Evolutionary conservation across 2,797 vertebrate genomes (phyloP), one percentile per base, ranked within the genome.

Genomic region (Etheostoma nigrum): DNA sequence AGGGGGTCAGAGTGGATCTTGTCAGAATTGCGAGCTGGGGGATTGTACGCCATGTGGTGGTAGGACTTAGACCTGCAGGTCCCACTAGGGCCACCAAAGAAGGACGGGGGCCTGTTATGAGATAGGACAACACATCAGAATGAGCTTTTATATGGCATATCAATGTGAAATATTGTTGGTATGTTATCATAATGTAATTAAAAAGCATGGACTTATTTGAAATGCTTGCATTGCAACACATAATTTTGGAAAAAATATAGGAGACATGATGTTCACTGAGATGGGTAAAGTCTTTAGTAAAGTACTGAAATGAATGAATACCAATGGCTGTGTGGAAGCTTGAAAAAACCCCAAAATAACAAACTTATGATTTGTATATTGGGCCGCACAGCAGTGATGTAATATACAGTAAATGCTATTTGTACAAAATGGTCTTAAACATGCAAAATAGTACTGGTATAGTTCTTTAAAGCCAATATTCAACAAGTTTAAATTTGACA

Each of bases 1-100:
- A 96, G 89, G 8, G 96, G 96, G 25, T 97, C 97, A 0, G 96
- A 97, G 74, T 89, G 94, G 49, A 93, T 84, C 61, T 90, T 93
- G 64, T 96, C 95, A 1, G 55, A 14, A 64, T 66, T 91, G 57
- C 90, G 92, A 76, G 90, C 73, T 16, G 91, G 83, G 1, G 88
- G 86, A 58, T 86, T 92, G 10, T 93, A 94, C 0, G 88, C 78
- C 90, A 93, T 89, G 6, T 94, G 93, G 79, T 94, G 93, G 61
- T 93, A 93, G 78, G 95, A 87, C 88, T 96, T 96, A 70, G 93
- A 92, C 80, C 91, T 94, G 76, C 85, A 91, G 79, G 94, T 76
- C 27, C 96, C 92, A 0, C 92, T 94, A 0, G 93, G 78, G 6
- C 95, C 95, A 19, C 93, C 92, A 0, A 92, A 88, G 54, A 92